Evolutionary conservation across 2,113 vertebrate genomes (phyloP).

Genomic region (Lonchura striata): DNA sequence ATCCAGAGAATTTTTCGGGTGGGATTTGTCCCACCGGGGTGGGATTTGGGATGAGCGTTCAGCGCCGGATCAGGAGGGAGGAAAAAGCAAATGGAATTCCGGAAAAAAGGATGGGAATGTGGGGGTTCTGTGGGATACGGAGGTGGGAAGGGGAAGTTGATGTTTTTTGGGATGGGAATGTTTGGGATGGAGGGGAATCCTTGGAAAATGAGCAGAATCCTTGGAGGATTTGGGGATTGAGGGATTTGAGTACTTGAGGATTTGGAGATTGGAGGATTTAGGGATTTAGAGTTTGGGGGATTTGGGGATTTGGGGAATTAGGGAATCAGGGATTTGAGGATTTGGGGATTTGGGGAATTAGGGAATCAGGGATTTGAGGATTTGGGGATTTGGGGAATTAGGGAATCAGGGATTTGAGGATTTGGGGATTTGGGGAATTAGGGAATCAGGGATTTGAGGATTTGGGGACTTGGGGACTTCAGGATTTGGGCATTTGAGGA

Average conservation of each 20-base stretch:
- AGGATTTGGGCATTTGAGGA: rapidly evolving
- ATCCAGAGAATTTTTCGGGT: neutral
- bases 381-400: rapidly evolving
- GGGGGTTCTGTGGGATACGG: rapidly evolving
- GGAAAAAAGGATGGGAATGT: neutral
- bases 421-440: rapidly evolving
- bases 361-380: neutral
- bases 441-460: neutral
- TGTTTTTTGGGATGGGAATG: neutral
- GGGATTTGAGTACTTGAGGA: neutral
- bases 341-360: neutral
- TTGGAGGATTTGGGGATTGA: neutral
- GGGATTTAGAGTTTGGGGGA: too few species aligned
- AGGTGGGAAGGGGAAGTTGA: neutral
- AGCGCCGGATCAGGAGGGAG: neutral
- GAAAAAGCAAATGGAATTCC: rapidly evolving
- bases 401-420: neutral
- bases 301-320: neutral
- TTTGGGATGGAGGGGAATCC: neutral
- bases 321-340: neutral
- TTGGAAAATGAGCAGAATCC: neutral
- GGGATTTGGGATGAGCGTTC: neutral
- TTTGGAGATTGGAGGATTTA: neutral
- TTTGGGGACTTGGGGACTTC: rapidly evolving
- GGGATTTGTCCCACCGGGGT: rapidly evolving